These are phyloP conservation scores for Hecatera dysodea DNA, from an alignment of 2,888 invertebrate species.

Conservation along the genomic window DNA sequence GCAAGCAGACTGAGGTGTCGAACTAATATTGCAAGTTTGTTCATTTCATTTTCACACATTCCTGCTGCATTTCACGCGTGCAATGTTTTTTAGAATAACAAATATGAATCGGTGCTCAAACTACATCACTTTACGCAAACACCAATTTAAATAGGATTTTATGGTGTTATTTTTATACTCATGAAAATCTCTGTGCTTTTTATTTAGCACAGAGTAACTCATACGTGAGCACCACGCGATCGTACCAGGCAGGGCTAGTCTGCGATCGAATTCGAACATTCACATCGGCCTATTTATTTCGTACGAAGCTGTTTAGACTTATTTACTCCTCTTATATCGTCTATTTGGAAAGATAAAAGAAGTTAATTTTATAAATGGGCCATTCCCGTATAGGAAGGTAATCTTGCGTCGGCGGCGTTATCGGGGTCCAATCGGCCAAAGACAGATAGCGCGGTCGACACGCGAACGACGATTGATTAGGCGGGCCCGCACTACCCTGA, in stretches of 20 bases:
- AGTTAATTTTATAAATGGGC: slow-evolving; percentile 90
- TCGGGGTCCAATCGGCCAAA: slow-evolving; percentile 88
- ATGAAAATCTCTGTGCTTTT: slow-evolving; percentile 45
- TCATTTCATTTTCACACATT: slow-evolving; percentile 39
- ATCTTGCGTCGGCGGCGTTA: slow-evolving; percentile 87
- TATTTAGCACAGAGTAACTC: slow-evolving; percentile 12
- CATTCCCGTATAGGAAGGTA: slow-evolving; percentile 87
- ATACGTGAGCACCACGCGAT: slow-evolving; percentile 42
- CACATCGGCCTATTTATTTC: slow-evolving; percentile 80
- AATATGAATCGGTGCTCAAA: slow-evolving; percentile 43
- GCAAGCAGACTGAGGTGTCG: neutral
- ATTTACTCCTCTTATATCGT: slow-evolving; percentile 85
- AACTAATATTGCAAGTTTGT: slow-evolving; percentile 40
- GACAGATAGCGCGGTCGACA: slow-evolving; percentile 90
- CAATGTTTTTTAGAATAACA: neutral
- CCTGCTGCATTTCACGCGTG: slow-evolving; percentile 24
- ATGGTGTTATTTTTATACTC: slow-evolving; percentile 7
- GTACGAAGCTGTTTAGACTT: slow-evolving; percentile 80
- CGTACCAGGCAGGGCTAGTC: slow-evolving; percentile 60
- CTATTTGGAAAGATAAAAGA: slow-evolving; percentile 87
- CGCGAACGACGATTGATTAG: slow-evolving; percentile 90
- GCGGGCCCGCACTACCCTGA: slow-evolving; percentile 86
- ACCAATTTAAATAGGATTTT: slow-evolving; percentile 30
- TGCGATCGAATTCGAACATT: slow-evolving; percentile 71
- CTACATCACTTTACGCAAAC: slow-evolving; percentile 43